Base-by-base conservation (phyloP, 2,797 vertebrate species). In the Cichlasoma orientale region DNA sequence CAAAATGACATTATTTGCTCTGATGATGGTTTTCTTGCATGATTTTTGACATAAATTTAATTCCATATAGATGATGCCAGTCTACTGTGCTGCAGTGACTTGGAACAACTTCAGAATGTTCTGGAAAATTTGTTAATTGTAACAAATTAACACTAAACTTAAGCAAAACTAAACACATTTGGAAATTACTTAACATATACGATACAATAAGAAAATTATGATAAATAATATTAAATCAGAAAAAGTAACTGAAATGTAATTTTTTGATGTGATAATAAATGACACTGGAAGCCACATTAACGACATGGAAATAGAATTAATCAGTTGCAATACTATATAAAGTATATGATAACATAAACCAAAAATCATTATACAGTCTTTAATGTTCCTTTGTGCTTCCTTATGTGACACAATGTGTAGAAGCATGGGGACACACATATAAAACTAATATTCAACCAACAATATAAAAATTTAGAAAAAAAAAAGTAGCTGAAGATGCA, bases 211-310 rank as follows among this genome's bases (percentile, higher is more conserved):
- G 33, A 23, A 23, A 1, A 5, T 61, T 41, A 23, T 16, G 33
- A 23, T 14, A 16, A 41, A 41, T 38, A 33, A 41, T 61, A 61
- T 16, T 61, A n/a, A 61, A 41, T 21, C 16, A 61, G 16, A 61
- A 3, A 41, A 0, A 9, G 23, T 36, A 38, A 21, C 21, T 38
- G 7, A 0, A 61, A 41, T 61, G 16, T 9, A 61, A 61, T 23
- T 61, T 61, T 33, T 13, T 38, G 14, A 19, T n/a, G 21, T 61
- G 2, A 61, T 38, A 23, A 61, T 61, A 61, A 61, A 61, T 23
- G 1, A 38, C 0, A 23, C 12, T 59, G 31, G 56, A 58, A n/a
- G 31, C 31, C 3, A 58, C 10, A 58, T 2, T 19, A 58, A 2
- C 18, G 12, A 7, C 12, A 58, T 58, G 13, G 36, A 55, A 44